Evolutionary conservation across 2,113 vertebrate genomes (phyloP).

Genomic region (Chunga burmeisteri): DNA sequence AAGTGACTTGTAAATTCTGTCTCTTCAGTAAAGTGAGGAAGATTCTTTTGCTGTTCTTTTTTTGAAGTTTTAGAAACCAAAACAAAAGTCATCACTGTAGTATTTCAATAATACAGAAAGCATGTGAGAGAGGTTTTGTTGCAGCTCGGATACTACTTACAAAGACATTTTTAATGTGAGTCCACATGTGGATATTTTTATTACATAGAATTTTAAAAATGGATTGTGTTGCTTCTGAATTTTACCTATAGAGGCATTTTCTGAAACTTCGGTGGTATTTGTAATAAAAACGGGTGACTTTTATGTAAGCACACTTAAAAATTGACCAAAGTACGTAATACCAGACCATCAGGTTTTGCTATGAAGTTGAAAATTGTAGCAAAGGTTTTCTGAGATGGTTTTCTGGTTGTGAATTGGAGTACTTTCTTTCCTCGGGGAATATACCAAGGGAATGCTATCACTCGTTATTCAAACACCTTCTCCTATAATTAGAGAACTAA

Average conservation of each 20-base stretch:
- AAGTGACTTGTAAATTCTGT: background rate
- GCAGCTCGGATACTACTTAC: background rate
- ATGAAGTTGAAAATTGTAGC: background rate
- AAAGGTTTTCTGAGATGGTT: background rate
- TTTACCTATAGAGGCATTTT: background rate
- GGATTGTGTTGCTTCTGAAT: background rate
- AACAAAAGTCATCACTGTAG: background rate
- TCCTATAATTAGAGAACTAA: background rate
- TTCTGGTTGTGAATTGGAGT: background rate
- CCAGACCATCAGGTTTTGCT: background rate
- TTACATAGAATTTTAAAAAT: background rate
- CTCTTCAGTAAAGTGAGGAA: background rate
- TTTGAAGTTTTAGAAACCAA: background rate
- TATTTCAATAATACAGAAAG: background rate
- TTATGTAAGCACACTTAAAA: background rate
- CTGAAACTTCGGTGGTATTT: background rate
- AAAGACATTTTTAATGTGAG: background rate
- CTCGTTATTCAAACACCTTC: background rate
- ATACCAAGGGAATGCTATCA: background rate
- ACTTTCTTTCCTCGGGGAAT: background rate
- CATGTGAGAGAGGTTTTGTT: background rate
- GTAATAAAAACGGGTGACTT: background rate
- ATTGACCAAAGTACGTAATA: fast-evolving
- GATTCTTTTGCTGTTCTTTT: background rate
- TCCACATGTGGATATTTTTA: background rate